Evolutionary conservation across 2,797 vertebrate species (phyloP), one percentile per base, ranked within the genome.

Genomic region (Macroramphosus scolopax): DNA sequence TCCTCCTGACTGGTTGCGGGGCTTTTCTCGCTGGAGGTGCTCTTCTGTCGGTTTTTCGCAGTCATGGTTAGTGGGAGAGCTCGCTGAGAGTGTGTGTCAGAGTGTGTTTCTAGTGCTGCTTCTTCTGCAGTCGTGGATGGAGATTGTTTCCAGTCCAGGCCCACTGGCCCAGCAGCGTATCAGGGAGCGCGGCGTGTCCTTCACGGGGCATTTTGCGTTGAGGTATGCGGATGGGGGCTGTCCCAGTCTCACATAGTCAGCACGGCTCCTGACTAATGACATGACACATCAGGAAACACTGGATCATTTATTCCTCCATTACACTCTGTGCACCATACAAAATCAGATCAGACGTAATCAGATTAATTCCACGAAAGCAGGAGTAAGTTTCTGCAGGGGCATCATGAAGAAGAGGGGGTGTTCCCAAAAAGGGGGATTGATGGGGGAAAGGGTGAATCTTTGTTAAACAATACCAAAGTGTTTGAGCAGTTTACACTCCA

Each of bases 131-230:
- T 84, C 77, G 73, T 83, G 77, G 77, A 79, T 72, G 69, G 58
- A 71, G 51, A 32, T 8, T 11, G 38, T 38, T 65, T 29, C 42
- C 56, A 59, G 66, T 60, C 43, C 80, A 69, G 63, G 40, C 73
- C 77, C 73, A 63, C 70, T 5, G 22, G 29, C 37, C 55, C 59
- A 30, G 64, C 74, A 82, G 79, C 86, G 86, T 87, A 88, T 86
- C 85, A 88, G 83, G 3, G 81, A 85, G 76, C 82, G 87, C 75
- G 79, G 77, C 87, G 87, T 90, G 86, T 79, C 88, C 67, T 44
- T 84, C 68, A 61, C 36, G 20, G 59, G 43, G 53, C 42, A 60
- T 15, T 57, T 38, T 4, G 45, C 17, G 57, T 57, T 50, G 73
- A 82, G 77, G 80, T 85, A 84, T 87, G 86, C 80, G 79, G 80